Percentiles rank a stretch among this genome's conserved stretches.
Conservation (phyloP, 1,140 invertebrate species). For the Cryptotermes secundus region DNA sequence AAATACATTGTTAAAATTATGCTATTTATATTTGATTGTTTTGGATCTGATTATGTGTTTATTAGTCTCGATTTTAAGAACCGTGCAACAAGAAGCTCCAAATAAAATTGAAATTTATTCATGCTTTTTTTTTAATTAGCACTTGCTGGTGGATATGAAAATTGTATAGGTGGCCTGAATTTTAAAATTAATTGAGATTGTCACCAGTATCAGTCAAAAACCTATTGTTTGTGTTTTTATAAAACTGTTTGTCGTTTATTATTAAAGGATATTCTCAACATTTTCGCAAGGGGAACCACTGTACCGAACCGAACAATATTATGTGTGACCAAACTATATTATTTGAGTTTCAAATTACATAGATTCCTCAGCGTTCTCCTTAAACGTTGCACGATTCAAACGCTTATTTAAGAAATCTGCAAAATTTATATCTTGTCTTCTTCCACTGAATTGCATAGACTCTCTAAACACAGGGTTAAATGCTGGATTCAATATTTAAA, state of each 20-base stretch:
- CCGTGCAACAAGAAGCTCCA: not conserved
- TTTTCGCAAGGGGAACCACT: not conserved
- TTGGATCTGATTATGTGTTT: not conserved
- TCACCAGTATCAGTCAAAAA: not conserved
- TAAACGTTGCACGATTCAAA: no score
- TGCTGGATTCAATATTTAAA: no score
- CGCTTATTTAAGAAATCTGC: no score
- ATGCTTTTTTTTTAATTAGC: not conserved
- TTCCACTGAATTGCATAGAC: no score
- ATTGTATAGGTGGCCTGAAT: constrained; percentile 2
- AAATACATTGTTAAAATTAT: not conserved
- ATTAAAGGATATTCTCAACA: not conserved
- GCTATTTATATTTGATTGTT: not conserved
- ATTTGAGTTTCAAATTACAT: not conserved
- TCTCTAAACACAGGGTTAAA: no score
- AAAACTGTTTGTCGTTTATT: constrained; percentile 14
- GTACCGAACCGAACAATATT: not conserved
- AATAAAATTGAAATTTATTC: not conserved
- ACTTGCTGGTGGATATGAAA: not conserved
- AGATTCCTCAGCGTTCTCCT: not conserved
- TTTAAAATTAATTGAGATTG: not conserved
- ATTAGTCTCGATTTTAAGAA: not conserved
- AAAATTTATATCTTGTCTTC: no score
- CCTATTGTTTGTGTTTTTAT: not conserved
- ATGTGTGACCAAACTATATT: not conserved